Percentiles rank a stretch among this genome's conserved stretches.
Evolutionary conservation across 2,888 invertebrate genomes (phyloP).

Genomic region (Platycheirus albimanus): DNA sequence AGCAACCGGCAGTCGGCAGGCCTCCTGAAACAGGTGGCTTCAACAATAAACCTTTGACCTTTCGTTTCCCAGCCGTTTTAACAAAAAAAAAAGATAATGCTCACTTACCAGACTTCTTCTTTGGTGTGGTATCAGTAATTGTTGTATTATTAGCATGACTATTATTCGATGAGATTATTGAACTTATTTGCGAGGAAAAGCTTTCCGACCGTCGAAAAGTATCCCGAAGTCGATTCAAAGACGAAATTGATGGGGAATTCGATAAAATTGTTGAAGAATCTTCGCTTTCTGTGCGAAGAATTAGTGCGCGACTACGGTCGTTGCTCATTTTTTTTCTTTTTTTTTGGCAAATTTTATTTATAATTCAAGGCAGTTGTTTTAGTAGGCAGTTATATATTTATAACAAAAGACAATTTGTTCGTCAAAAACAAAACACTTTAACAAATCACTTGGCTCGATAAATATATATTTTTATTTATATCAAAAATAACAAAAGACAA

Average conservation of each 20-base stretch:
- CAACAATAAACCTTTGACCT: not conserved
- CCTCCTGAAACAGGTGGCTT: constrained; percentile 34
- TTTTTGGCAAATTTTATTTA: constrained; percentile 9
- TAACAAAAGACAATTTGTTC: constrained; percentile 1
- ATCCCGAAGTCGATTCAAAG: constrained; percentile 80
- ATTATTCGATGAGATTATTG: constrained; percentile 76
- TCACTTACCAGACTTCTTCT: constrained; percentile 79
- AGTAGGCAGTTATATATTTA: not conserved
- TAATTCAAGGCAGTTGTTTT: constrained; percentile 35
- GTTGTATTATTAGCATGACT: constrained; percentile 14
- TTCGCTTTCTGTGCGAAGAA: constrained; percentile 80
- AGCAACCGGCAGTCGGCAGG: too few relatives aligned
- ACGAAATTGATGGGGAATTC: constrained; percentile 85
- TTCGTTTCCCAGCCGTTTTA: constrained; percentile 1
- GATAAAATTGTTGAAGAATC: constrained; percentile 77
- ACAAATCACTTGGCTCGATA: constrained; percentile 37
- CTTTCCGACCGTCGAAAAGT: constrained; percentile 81
- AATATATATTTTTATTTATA: constrained; percentile 27
- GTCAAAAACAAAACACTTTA: not conserved
- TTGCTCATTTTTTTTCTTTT: constrained; percentile 78
- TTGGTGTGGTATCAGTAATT: constrained; percentile 64
- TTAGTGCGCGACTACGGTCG: constrained; percentile 77
- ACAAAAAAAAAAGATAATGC: constrained; percentile 2
- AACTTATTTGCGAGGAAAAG: constrained; percentile 80
- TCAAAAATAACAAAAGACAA: constrained; percentile 56